These are phyloP conservation scores for Protobothrops mucrosquamatus DNA, from an alignment of 2,113 vertebrate species.

Conservation along the genomic window DNA sequence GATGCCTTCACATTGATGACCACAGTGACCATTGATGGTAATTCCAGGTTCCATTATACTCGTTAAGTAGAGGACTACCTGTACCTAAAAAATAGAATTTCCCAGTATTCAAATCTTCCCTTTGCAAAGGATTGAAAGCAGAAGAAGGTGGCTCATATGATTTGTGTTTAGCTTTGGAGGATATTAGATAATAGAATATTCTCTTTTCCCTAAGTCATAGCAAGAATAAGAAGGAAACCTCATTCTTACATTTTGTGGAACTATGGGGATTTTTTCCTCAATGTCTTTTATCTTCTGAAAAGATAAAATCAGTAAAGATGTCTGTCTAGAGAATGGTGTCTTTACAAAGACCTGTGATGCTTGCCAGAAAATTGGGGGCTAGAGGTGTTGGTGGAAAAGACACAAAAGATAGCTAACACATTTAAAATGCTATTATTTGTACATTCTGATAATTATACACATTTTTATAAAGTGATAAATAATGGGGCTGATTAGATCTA, in stretches of 20 bases:
- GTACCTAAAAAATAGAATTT: background rate
- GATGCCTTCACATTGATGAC: background rate
- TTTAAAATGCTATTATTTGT: background rate
- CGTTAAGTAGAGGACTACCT: background rate
- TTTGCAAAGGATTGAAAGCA: background rate
- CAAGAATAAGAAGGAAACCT: background rate
- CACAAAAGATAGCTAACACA: background rate
- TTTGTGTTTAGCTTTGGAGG: background rate
- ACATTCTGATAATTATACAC: background rate
- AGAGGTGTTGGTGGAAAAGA: background rate
- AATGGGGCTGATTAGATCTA: background rate
- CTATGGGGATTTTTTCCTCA: background rate
- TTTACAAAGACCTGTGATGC: background rate
- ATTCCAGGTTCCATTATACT: background rate
- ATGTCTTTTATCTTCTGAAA: background rate
- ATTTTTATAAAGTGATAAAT: background rate
- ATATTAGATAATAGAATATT: background rate
- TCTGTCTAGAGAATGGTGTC: background rate
- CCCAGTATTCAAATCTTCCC: background rate
- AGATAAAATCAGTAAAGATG: background rate
- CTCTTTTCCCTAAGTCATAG: background rate
- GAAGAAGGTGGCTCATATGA: background rate
- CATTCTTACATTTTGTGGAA: background rate
- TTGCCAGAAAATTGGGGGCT: background rate
- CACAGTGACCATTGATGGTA: background rate